A percentile compares a stretch with the other conserved stretches of the same genome.
Evolutionary conservation across 1,140 invertebrate species (phyloP).

Genomic region (Monochamus saltuarius): DNA sequence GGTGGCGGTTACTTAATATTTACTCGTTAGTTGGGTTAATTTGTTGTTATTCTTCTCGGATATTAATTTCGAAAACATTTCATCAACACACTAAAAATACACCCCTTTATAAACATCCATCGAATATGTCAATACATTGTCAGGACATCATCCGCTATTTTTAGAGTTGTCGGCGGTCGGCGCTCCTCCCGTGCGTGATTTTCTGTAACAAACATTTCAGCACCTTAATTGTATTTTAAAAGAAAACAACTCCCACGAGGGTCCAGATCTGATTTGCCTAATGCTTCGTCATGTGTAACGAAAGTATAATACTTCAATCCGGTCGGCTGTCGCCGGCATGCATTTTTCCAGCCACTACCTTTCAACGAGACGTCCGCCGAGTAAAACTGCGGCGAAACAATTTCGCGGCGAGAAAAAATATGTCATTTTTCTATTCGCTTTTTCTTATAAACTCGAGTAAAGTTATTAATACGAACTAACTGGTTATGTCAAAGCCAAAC

Average conservation of each 20-base stretch:
- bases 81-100: too few species aligned
- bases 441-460: slow-evolving; percentile 50
- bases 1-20: too few species aligned
- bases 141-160: too few species aligned
- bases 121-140: too few species aligned
- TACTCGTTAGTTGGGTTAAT: too few species aligned
- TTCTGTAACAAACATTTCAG: slow-evolving; percentile 19
- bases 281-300: slow-evolving; percentile 50
- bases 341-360: slow-evolving; percentile 50
- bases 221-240: slow-evolving; percentile 40
- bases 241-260: slow-evolving; percentile 26
- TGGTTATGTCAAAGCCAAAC: slow-evolving; percentile 55
- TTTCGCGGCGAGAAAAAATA: slow-evolving; percentile 40
- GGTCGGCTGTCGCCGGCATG: slow-evolving; percentile 49
- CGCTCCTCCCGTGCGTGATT: not conserved
- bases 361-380: slow-evolving; percentile 39
- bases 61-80: too few species aligned
- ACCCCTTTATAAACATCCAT: too few species aligned
- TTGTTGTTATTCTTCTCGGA: too few species aligned
- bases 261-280: slow-evolving; percentile 47
- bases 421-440: slow-evolving; percentile 53
- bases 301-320: slow-evolving; percentile 52
- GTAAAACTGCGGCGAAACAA: slow-evolving; percentile 45
- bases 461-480: slow-evolving; percentile 55
- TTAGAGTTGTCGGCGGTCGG: too few species aligned